These are phyloP conservation scores for Calidris pygmaea DNA, from an alignment of 2,113 vertebrate genomes.

Conservation along the genomic window DNA sequence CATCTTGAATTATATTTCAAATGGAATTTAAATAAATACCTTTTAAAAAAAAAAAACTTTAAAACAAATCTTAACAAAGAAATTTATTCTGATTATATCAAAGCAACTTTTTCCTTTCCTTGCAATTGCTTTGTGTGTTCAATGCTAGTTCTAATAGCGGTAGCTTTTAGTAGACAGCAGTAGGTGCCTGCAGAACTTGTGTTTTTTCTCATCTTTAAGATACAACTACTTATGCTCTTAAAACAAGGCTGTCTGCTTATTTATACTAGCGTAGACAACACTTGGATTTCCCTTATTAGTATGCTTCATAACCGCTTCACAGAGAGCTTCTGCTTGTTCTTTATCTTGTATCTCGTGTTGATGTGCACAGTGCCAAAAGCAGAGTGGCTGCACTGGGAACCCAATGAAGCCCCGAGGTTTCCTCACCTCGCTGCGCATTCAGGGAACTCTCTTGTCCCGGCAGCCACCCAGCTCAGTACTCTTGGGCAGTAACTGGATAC, in stretches of 20 bases:
- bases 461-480: constrained; percentile 89
- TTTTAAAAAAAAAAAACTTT: constrained; percentile 94
- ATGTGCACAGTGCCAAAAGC: constrained; percentile 99
- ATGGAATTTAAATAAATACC: constrained; percentile 93
- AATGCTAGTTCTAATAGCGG: constrained; percentile 99
- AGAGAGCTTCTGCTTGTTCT: constrained; percentile 99
- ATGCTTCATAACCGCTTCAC: constrained; percentile 98
- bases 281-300: constrained; percentile 97
- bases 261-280: constrained; percentile 92
- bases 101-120: constrained; percentile 98
- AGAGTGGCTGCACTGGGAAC: constrained; percentile 78
- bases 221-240: constrained; percentile 95
- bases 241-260: constrained; percentile 92
- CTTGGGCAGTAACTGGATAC: constrained; percentile 87
- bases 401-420: constrained; percentile 70
- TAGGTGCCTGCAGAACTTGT: constrained; percentile 98
- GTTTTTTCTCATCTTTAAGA: constrained; percentile 97
- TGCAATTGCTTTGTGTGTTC: constrained; percentile 99
- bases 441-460: constrained; percentile 77
- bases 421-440: constrained; percentile 73
- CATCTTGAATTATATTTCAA: constrained; percentile 97
- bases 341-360: constrained; percentile 99
- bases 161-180: constrained; percentile 99
- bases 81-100: constrained; percentile 99
- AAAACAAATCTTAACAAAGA: constrained; percentile 94